These are phyloP conservation scores for Blastobasis adustella DNA, from an alignment of 2,888 invertebrate species.

Conservation along the genomic window DNA sequence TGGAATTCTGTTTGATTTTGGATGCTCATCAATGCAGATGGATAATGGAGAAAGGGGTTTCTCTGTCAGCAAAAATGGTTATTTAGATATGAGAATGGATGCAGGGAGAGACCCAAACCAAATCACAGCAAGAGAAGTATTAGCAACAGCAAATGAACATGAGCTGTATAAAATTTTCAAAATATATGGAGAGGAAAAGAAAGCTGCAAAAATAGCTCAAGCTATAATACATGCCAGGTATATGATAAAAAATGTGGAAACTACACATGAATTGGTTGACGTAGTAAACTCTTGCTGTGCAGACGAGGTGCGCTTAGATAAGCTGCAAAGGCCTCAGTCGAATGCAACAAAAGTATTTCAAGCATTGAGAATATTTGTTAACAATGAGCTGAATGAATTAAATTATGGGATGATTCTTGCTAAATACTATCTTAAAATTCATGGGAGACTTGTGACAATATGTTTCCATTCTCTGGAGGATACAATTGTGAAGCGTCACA, in stretches of 20 bases:
- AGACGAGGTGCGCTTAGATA: conserved; percentile 77
- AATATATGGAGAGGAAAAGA: conserved; percentile 93
- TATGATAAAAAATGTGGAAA: conserved; percentile 82
- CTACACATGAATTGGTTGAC: conserved; percentile 88
- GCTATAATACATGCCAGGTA: conserved; percentile 89
- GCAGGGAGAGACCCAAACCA: conserved; percentile 79
- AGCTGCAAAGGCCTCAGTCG: conserved; percentile 83
- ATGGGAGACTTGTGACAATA: conserved; percentile 87
- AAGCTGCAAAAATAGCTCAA: conserved; percentile 89
- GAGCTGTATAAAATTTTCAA: conserved; percentile 90
- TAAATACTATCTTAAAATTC: conserved; percentile 82
- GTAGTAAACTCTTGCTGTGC: conserved; percentile 79
- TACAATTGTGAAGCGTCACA: conserved; percentile 92
- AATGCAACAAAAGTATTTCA: conserved; percentile 94
- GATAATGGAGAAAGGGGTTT: conserved; percentile 89
- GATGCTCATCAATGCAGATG: conserved; percentile 97
- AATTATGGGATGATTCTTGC: conserved; percentile 90
- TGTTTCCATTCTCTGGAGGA: conserved; percentile 97
- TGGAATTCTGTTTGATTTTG: conserved; percentile 93
- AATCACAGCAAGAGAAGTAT: conserved; percentile 90
- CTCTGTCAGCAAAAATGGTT: conserved; percentile 88
- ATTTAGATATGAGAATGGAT: conserved; percentile 98
- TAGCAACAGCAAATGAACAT: conserved; percentile 84
- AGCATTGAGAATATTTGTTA: conserved; percentile 95
- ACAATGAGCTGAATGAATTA: conserved; percentile 96